Conservation (phyloP, 1,140 invertebrate genomes). For the Cotesia vestalis region DNA sequence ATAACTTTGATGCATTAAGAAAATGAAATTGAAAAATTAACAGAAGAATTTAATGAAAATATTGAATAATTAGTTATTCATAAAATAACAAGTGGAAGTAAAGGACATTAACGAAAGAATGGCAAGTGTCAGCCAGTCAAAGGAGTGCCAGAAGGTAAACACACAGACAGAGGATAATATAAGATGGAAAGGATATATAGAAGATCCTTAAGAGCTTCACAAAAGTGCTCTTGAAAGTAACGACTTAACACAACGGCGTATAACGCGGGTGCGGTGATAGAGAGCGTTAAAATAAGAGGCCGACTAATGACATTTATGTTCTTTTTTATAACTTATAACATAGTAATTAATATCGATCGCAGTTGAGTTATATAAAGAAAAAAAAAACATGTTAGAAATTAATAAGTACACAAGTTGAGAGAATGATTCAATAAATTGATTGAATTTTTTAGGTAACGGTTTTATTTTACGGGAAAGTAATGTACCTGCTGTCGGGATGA, state of each 20-base stretch:
- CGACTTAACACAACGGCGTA: background rate
- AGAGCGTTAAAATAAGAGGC: background rate
- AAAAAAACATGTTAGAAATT: too few species aligned
- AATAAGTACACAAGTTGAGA: too few species aligned
- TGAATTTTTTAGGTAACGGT: background rate
- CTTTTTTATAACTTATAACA: too few species aligned
- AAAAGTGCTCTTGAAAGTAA: conserved; percentile 7
- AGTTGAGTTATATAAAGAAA: too few species aligned
- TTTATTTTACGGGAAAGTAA: background rate
- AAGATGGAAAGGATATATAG: background rate
- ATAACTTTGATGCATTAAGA: too few species aligned
- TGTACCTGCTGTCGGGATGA: background rate
- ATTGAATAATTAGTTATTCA: background rate
- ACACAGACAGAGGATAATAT: background rate
- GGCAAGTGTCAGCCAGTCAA: conserved; percentile 1
- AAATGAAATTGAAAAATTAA: too few species aligned
- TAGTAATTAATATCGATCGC: too few species aligned
- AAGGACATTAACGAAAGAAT: conserved; percentile 16
- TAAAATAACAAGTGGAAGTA: conserved; percentile 7
- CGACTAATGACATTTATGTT: too few species aligned
- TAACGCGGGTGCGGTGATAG: background rate
- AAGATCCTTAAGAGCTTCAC: background rate
- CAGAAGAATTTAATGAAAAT: too few species aligned
- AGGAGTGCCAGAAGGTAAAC: conserved; percentile 6
- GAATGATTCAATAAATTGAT: too few species aligned